These are phyloP conservation scores for Catagonus wagneri DNA, from an alignment of 2,113 vertebrate species.

Conservation along the genomic window DNA sequence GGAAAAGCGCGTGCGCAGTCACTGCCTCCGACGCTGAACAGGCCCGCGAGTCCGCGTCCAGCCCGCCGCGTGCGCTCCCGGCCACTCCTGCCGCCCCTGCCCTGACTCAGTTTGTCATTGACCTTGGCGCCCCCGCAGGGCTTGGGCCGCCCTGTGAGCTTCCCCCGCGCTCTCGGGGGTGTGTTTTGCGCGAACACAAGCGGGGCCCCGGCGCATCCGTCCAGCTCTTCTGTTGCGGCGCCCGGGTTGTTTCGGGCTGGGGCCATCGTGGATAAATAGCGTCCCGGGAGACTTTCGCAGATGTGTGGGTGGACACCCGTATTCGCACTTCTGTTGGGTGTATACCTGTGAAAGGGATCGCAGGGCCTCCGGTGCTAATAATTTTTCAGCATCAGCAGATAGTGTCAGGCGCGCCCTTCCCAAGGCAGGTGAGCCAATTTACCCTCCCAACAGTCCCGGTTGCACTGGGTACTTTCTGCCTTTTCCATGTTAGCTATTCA, in stretches of 20 bases:
- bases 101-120: not conserved
- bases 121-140: not conserved
- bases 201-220: not conserved
- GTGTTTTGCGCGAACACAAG: not conserved
- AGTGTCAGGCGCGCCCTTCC: not conserved
- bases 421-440: rapidly evolving
- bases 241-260: not conserved
- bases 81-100: no score
- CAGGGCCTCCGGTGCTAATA: not conserved
- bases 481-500: not conserved
- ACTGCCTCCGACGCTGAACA: not conserved
- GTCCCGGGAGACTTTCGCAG: not conserved
- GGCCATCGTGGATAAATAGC: not conserved
- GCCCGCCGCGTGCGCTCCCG: not conserved
- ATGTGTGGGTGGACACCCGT: not conserved
- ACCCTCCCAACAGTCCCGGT: no score
- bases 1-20: not conserved
- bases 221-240: no score
- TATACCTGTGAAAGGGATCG: not conserved
- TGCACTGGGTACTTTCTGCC: not conserved
- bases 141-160: not conserved
- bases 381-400: not conserved
- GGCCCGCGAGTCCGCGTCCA: not conserved
- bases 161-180: no score
- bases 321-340: not conserved